A percentile compares a stretch with the other conserved stretches of the same genome.
phyloP scores from a whole-genome alignment of 2,797 vertebrate genomes.

The Lepus townsendii region DNA sequence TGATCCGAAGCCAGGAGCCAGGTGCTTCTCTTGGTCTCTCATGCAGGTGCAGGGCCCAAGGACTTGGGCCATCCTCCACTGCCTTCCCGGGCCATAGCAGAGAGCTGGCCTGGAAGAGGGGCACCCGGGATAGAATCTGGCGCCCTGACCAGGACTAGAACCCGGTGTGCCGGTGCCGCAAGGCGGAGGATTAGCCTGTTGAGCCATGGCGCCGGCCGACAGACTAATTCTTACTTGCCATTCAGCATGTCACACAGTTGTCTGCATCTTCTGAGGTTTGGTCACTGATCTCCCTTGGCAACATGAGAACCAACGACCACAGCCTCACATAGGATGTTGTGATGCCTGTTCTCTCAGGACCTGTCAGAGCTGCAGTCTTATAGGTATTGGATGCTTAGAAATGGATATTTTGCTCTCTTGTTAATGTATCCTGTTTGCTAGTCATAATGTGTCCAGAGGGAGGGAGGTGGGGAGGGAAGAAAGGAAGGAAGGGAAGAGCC shows the following conservation, averaged over 20 bases:
- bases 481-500: accelerated
- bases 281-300: not conserved
- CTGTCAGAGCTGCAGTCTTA: not conserved
- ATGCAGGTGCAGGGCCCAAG: too few relatives aligned
- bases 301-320: not conserved
- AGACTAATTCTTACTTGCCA: not conserved
- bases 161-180: too few relatives aligned
- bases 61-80: too few relatives aligned
- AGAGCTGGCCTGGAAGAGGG: too few relatives aligned
- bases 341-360: not conserved
- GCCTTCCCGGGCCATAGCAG: too few relatives aligned
- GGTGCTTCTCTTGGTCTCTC: too few relatives aligned
- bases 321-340: not conserved
- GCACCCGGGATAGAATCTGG: too few relatives aligned
- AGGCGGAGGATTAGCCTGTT: too few relatives aligned
- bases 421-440: not conserved
- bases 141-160: too few relatives aligned
- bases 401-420: not conserved
- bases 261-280: not conserved
- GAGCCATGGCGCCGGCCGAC: too few relatives aligned
- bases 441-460: not conserved
- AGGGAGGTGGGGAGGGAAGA: accelerated
- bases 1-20: too few relatives aligned
- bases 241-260: not conserved
- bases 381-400: not conserved